A percentile compares a stretch with the other conserved stretches of the same genome.
Evolutionary conservation across 1,140 invertebrate genomes (phyloP).

Genomic region (Condylostylus longicornis): DNA sequence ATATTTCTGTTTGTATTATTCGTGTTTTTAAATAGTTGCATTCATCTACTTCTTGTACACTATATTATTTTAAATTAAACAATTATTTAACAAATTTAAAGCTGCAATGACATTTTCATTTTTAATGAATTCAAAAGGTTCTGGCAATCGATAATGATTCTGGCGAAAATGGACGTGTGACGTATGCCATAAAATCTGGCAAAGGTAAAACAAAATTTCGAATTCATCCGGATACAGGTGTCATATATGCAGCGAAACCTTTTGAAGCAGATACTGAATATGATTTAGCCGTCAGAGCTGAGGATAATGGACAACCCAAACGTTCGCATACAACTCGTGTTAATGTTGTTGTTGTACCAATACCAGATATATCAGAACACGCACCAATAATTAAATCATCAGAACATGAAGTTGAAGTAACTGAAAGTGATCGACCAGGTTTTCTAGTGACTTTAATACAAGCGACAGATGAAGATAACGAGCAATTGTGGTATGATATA

Average conservation of each 20-base stretch:
- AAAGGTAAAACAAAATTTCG: constrained; percentile 58
- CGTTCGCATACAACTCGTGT: constrained; percentile 55
- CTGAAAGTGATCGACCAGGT: constrained; percentile 71
- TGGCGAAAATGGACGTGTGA: constrained; percentile 64
- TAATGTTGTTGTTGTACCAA: constrained; percentile 46
- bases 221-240: constrained; percentile 63
- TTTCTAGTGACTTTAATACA: constrained; percentile 67
- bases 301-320: constrained; percentile 56
- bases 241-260: constrained; percentile 52
- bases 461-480: constrained; percentile 67
- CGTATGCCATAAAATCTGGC: constrained; percentile 64
- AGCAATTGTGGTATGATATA: constrained; percentile 80
- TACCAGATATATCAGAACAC: constrained; percentile 41
- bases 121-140: constrained; percentile 43
- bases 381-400: constrained; percentile 46
- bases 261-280: constrained; percentile 60
- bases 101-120: neutral
- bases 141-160: constrained; percentile 70
- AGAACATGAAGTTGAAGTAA: constrained; percentile 52
- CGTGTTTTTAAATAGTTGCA: no score
- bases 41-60: no score
- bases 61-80: neutral
- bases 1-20: no score
- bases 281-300: constrained; percentile 62
- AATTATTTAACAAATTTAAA: constrained; percentile 3